phyloP scores from a whole-genome alignment of 2,113 vertebrate species.

The Cricetomys ansorgei region DNA sequence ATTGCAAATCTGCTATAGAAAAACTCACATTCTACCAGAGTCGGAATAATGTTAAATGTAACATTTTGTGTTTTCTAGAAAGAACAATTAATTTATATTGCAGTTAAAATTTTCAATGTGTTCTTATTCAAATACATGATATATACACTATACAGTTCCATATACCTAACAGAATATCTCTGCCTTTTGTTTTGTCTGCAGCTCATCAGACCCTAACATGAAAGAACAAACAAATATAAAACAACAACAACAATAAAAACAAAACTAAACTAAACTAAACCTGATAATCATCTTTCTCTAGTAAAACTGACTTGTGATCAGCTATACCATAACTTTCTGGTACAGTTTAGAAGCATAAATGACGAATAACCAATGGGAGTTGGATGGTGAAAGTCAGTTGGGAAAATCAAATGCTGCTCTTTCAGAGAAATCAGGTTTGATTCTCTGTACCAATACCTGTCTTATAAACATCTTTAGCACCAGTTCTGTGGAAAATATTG shows the following conservation, averaged over 20 bases:
- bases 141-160: not conserved
- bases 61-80: not conserved
- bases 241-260: no score
- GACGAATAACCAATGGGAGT: not conserved
- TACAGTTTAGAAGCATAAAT: not conserved
- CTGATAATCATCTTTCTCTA: not conserved
- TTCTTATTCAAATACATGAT: not conserved
- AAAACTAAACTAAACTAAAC: no score
- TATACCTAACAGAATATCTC: not conserved
- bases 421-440: not conserved
- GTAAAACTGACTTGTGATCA: not conserved
- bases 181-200: not conserved
- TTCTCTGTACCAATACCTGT: not conserved
- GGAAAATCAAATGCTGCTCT: not conserved
- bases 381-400: not conserved
- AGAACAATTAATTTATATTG: not conserved
- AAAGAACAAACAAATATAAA: no score
- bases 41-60: not conserved
- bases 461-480: not conserved
- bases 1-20: not conserved
- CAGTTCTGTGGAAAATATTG: not conserved
- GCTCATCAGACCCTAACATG: not conserved
- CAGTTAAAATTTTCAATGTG: not conserved
- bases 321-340: rapidly evolving
- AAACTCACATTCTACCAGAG: not conserved